phyloP scores from a whole-genome alignment of 2,888 invertebrate species.

The Tetramorium bicarinatum region DNA sequence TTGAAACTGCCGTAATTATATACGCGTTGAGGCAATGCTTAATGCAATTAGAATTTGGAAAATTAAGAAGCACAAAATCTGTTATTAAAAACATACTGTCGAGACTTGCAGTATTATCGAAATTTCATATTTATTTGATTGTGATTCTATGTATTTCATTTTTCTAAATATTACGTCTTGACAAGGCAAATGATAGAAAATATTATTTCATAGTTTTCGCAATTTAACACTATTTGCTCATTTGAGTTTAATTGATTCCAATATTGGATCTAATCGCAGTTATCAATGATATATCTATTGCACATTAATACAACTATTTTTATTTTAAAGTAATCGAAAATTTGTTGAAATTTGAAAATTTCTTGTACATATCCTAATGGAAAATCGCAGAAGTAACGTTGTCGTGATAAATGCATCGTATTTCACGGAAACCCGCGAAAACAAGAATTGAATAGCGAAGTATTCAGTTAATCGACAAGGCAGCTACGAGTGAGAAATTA shows the following conservation, averaged over 20 bases:
- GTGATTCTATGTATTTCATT: neutral
- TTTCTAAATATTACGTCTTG: neutral
- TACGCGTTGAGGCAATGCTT: neutral
- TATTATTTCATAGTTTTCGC: neutral
- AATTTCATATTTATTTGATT: neutral
- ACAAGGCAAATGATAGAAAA: neutral
- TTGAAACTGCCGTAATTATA: neutral
- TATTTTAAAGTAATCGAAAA: neutral
- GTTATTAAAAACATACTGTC: neutral
- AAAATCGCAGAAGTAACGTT: neutral
- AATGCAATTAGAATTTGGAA: neutral
- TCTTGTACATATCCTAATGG: neutral
- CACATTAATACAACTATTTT: neutral
- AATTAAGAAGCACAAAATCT: neutral
- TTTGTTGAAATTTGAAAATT: neutral
- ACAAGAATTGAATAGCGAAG: constrained; percentile 23
- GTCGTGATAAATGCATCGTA: neutral
- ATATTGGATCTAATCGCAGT: neutral
- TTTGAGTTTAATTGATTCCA: neutral
- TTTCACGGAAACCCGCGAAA: constrained; percentile 14
- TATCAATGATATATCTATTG: neutral
- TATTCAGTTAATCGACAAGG: constrained; percentile 27
- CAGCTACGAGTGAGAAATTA: constrained; percentile 35
- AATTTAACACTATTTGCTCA: neutral
- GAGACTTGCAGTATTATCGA: neutral